Percentiles rank a stretch among this genome's conserved stretches.
Conservation (phyloP, 2,113 vertebrate genomes). For the Lophius piscatorius region DNA sequence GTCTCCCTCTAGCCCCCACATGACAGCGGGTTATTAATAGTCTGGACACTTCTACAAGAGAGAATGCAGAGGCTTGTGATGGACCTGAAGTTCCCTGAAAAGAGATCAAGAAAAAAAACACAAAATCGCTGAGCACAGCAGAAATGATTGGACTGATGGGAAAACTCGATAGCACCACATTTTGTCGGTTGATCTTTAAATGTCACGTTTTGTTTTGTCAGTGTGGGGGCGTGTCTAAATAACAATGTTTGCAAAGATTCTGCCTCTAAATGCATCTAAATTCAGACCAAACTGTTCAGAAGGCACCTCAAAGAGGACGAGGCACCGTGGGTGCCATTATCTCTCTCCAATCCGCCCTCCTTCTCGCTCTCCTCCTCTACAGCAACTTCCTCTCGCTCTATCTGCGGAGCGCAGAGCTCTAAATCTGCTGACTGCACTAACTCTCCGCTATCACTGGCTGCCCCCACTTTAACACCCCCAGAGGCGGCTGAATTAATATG, state of each 20-base stretch:
- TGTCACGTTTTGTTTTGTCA: constrained; percentile 18
- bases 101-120: no score
- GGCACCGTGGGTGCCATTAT: not conserved
- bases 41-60: no score
- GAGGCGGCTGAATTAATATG: constrained; percentile 53
- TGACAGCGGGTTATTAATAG: no score
- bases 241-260: constrained; percentile 47
- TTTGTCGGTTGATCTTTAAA: constrained; percentile 17
- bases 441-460: constrained; percentile 46
- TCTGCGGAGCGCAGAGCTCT: constrained; percentile 29
- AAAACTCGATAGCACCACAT: constrained; percentile 28
- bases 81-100: no score
- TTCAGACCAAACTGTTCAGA: constrained; percentile 35
- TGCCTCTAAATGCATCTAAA: constrained; percentile 27
- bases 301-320: constrained; percentile 2
- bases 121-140: no score
- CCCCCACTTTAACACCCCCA: constrained; percentile 39
- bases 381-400: not conserved
- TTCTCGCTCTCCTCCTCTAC: constrained; percentile 2
- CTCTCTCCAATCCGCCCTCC: constrained; percentile 18
- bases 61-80: no score
- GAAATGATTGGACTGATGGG: constrained; percentile 22
- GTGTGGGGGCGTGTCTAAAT: constrained; percentile 17
- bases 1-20: no score
- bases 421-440: constrained; percentile 71